Conservation (phyloP, 2,113 vertebrate genomes). For the Cichladusa arquata region DNA sequence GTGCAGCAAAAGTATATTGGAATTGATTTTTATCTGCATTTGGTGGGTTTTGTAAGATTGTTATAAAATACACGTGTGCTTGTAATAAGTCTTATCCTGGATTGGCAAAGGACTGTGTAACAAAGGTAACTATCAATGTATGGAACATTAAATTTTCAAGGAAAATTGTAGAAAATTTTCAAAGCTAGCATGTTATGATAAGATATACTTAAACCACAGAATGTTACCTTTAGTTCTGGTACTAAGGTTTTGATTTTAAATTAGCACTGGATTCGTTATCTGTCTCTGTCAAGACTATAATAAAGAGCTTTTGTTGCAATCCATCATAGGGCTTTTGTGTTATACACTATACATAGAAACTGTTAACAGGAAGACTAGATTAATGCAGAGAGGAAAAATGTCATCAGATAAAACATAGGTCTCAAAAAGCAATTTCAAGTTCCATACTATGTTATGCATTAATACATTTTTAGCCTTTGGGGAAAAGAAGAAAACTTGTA, state of each 20-base stretch:
- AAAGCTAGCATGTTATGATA: neutral
- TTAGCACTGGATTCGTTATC: conserved; percentile 34
- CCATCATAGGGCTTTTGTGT: conserved; percentile 53
- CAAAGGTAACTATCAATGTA: neutral
- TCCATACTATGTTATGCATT: neutral
- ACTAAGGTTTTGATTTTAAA: conserved; percentile 45
- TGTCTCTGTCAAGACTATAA: conserved; percentile 47
- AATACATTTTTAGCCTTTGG: conserved; percentile 19
- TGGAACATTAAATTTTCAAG: neutral
- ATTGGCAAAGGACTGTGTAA: neutral
- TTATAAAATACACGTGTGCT: neutral
- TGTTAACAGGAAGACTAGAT: conserved; percentile 32
- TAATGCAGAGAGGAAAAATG: conserved; percentile 35
- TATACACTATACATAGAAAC: neutral
- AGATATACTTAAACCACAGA: neutral
- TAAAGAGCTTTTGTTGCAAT: conserved; percentile 63
- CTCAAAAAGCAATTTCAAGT: conserved; percentile 47
- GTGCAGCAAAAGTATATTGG: neutral
- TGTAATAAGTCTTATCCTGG: neutral
- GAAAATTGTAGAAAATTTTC: neutral
- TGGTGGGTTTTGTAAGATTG: neutral
- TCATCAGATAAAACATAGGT: conserved; percentile 43
- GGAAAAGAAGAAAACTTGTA: conserved; percentile 11
- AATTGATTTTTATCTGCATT: neutral
- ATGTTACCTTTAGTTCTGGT: neutral